phyloP scores from a whole-genome alignment of 92 coral and sea anemone species.

The Porites lobata region DNA sequence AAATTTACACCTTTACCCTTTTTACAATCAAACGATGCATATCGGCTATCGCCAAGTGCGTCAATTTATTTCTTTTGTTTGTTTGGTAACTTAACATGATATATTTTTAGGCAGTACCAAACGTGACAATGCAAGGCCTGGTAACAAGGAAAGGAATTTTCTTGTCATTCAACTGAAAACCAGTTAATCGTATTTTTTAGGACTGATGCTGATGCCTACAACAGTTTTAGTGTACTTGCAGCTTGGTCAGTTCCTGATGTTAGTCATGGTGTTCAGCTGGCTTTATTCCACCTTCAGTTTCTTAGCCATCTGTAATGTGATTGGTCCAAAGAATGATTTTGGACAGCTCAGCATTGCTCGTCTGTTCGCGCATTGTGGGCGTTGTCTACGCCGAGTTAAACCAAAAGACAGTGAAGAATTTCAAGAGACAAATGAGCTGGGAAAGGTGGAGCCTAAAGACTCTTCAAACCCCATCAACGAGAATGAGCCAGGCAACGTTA shows the following conservation, averaged over 20 bases:
- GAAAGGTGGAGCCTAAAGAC: background rate
- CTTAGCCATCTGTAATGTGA: constrained; percentile 85
- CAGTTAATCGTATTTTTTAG: constrained; percentile 26
- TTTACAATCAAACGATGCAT: too few species aligned
- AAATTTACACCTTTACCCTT: too few species aligned
- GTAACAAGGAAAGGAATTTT: too few species aligned
- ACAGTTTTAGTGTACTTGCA: constrained; percentile 90
- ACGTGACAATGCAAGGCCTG: too few species aligned
- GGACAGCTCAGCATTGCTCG: constrained; percentile 82
- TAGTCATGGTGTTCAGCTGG: constrained; percentile 96
- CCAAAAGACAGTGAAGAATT: background rate
- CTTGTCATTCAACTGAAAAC: too few species aligned
- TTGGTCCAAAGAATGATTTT: constrained; percentile 90
- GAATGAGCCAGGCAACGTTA: background rate
- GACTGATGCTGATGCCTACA: constrained; percentile 94
- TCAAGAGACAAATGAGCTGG: background rate
- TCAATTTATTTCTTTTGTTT: too few species aligned
- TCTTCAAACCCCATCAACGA: background rate
- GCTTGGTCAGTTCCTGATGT: constrained; percentile 96
- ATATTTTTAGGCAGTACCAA: too few species aligned
- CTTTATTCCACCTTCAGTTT: constrained; percentile 90
- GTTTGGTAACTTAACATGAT: too few species aligned
- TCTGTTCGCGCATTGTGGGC: background rate
- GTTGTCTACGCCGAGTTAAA: constrained; percentile 6
- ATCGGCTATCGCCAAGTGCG: too few species aligned